Evolutionary conservation across 2,113 vertebrate genomes (phyloP).

Genomic region (Sturnus vulgaris): DNA sequence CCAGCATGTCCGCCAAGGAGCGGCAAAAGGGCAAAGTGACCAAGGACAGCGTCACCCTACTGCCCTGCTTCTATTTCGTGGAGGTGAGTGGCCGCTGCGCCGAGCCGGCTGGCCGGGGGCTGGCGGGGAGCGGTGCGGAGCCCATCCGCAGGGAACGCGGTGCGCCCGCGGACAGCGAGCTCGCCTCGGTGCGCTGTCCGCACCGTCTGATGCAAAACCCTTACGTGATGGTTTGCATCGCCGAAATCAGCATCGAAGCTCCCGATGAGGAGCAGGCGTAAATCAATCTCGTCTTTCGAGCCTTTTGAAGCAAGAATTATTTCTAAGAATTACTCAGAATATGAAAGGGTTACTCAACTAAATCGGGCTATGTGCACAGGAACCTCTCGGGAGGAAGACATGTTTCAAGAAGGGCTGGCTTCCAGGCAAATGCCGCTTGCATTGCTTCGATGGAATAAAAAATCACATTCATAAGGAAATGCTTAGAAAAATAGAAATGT

Average conservation of each 20-base stretch:
- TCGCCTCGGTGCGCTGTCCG: neutral
- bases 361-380: neutral
- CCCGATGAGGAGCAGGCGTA: neutral
- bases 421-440: accelerated
- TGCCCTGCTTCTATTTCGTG: slow-evolving; percentile 97
- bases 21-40: slow-evolving; percentile 79
- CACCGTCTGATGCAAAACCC: neutral
- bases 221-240: neutral
- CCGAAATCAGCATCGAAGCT: neutral
- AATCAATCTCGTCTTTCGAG: neutral
- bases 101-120: neutral
- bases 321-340: neutral
- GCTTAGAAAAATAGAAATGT: neutral
- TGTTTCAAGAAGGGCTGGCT: slow-evolving; percentile 22
- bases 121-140: neutral
- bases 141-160: neutral
- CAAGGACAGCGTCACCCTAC: slow-evolving; percentile 93
- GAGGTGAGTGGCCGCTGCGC: slow-evolving; percentile 80
- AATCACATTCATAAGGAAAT: neutral
- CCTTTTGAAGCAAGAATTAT: neutral
- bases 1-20: slow-evolving; percentile 88
- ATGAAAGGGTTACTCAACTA: neutral
- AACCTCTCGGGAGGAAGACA: slow-evolving; percentile 44
- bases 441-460: neutral
- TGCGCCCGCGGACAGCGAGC: neutral